phyloP scores from a whole-genome alignment of 2,888 invertebrate species.

The Nowickia ferox region DNA sequence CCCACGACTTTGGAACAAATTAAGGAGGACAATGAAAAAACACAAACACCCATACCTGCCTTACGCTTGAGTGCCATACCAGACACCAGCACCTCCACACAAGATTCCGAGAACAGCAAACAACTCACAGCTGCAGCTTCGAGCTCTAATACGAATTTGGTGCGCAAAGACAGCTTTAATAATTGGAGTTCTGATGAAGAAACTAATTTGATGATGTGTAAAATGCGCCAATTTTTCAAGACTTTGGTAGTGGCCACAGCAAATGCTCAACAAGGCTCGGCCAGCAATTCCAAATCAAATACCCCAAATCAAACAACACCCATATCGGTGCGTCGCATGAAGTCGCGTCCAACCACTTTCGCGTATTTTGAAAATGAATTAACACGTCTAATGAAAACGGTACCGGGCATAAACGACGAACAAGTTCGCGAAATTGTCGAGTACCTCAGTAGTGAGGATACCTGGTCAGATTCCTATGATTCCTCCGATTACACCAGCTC shows the following conservation, averaged over 20 bases:
- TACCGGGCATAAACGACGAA: slow-evolving; percentile 94
- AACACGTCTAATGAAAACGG: slow-evolving; percentile 95
- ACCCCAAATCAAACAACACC: slow-evolving; percentile 83
- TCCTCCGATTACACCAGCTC: slow-evolving; percentile 96
- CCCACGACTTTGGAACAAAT: slow-evolving; percentile 78
- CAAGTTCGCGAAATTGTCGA: slow-evolving; percentile 96
- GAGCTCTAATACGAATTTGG: slow-evolving; percentile 84
- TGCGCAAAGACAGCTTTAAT: slow-evolving; percentile 94
- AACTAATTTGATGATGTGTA: slow-evolving; percentile 97
- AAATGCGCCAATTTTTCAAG: slow-evolving; percentile 96
- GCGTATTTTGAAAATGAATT: slow-evolving; percentile 95
- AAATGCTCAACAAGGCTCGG: slow-evolving; percentile 82
- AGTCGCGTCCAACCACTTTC: slow-evolving; percentile 92
- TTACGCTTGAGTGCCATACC: slow-evolving; percentile 66
- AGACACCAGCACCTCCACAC: slow-evolving; percentile 62
- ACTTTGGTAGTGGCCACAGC: slow-evolving; percentile 90
- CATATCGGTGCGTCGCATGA: slow-evolving; percentile 82
- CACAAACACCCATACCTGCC: slow-evolving; percentile 75
- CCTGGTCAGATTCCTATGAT: slow-evolving; percentile 97
- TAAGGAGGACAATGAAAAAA: slow-evolving; percentile 82
- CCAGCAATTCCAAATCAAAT: slow-evolving; percentile 74
- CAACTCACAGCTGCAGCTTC: slow-evolving; percentile 75
- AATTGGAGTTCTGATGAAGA: slow-evolving; percentile 98
- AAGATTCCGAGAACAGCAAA: slow-evolving; percentile 45
- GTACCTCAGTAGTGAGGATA: slow-evolving; percentile 95